Evolutionary conservation across 92 coral and sea anemone genomes (phyloP).

Genomic region (Pocillopora meandrina): DNA sequence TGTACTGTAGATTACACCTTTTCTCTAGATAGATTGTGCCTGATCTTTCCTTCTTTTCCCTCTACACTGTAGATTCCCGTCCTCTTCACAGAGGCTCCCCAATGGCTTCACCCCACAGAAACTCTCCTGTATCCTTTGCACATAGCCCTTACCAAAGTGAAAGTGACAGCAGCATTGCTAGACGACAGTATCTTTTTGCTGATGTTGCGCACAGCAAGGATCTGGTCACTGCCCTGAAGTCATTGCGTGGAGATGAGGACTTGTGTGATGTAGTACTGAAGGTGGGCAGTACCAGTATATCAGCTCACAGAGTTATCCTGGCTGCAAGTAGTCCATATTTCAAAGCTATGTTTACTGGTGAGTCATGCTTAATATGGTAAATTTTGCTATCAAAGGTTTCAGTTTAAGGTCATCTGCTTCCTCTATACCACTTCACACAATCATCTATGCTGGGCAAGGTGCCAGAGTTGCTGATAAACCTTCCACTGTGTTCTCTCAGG

Average conservation of each 20-base stretch:
- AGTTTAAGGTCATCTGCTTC: no score
- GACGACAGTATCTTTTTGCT: conserved; percentile 41
- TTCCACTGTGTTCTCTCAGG: no score
- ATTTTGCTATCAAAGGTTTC: not conserved
- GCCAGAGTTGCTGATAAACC: no score
- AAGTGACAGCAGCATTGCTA: not conserved
- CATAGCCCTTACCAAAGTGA: conserved; percentile 11
- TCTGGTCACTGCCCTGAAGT: conserved; percentile 67
- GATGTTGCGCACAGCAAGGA: conserved; percentile 90
- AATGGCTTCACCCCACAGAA: conserved; percentile 37
- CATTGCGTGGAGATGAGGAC: conserved; percentile 87
- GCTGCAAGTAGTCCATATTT: conserved; percentile 97
- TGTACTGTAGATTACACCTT: no score
- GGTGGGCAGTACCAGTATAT: conserved; percentile 73
- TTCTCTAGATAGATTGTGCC: no score
- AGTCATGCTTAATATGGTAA: not conserved
- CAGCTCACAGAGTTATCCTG: conserved; percentile 86
- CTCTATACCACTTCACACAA: no score
- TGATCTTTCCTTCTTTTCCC: not conserved
- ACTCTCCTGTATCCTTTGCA: conserved; percentile 34
- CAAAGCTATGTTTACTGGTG: conserved; percentile 98
- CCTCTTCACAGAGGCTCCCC: conserved; percentile 34
- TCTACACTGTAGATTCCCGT: not conserved
- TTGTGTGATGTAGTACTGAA: conserved; percentile 85
- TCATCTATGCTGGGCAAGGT: no score